phyloP scores from a whole-genome alignment of 2,797 vertebrate species.

The Lemur catta region DNA sequence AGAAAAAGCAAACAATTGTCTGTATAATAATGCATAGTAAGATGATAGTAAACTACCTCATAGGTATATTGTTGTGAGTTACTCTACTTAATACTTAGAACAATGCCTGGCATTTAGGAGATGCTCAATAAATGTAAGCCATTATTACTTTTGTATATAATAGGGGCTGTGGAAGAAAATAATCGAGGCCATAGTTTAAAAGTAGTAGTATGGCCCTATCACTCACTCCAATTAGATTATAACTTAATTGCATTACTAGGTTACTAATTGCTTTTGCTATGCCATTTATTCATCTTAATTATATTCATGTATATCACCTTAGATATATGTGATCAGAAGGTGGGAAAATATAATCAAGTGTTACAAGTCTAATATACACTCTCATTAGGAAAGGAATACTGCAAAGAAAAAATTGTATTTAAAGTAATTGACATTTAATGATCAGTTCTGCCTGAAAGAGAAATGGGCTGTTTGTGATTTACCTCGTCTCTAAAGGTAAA shows the following conservation, averaged over 20 bases:
- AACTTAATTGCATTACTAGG: not conserved
- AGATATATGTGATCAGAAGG: not conserved
- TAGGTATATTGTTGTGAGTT: not conserved
- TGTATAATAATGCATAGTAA: not conserved
- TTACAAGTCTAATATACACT: not conserved
- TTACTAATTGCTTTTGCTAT: not conserved
- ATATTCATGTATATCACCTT: not conserved
- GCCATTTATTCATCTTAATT: not conserved
- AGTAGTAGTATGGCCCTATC: not conserved
- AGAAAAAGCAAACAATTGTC: not conserved
- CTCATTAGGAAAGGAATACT: not conserved
- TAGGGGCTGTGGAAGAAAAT: not conserved
- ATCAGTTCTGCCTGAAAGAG: not conserved
- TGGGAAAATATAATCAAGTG: not conserved
- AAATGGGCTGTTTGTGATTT: not conserved
- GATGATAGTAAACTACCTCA: not conserved
- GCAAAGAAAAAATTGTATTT: not conserved
- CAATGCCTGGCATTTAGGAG: not conserved
- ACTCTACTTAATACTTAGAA: not conserved
- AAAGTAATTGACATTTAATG: not conserved
- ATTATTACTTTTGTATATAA: not conserved
- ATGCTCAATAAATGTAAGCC: not conserved
- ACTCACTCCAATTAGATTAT: not conserved
- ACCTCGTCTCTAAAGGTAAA: not conserved
- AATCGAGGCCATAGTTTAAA: not conserved